phyloP scores from a whole-genome alignment of 2,888 invertebrate species.

The Glyphotaelius pellucidus region DNA sequence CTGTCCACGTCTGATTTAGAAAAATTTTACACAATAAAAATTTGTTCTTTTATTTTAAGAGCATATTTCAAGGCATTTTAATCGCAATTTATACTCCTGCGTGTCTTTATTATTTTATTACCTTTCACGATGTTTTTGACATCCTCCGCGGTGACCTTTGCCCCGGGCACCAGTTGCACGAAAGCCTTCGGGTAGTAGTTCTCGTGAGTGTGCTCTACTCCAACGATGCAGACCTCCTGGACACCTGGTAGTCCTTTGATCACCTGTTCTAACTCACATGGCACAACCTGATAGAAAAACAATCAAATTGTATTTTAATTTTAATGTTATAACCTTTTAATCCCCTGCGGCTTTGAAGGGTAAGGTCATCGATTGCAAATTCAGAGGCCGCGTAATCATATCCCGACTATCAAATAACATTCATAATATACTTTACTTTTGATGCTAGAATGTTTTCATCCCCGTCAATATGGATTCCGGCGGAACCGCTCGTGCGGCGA shows the following conservation, averaged over 20 bases:
- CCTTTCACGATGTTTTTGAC: constrained; percentile 56
- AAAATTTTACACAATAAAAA: too few relatives aligned
- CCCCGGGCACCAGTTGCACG: constrained; percentile 55
- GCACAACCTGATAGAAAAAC: constrained; percentile 50
- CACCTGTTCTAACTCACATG: constrained; percentile 56
- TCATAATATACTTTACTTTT: too few relatives aligned
- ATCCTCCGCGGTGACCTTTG: constrained; percentile 53
- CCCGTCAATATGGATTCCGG: too few relatives aligned
- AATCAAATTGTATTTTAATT: neutral
- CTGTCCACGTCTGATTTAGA: too few relatives aligned
- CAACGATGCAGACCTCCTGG: constrained; percentile 51
- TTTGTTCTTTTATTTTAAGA: too few relatives aligned
- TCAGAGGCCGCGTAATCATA: too few relatives aligned
- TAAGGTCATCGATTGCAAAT: too few relatives aligned
- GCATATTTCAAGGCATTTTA: too few relatives aligned
- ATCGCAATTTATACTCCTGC: neutral
- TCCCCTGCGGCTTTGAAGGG: too few relatives aligned
- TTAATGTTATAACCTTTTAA: neutral
- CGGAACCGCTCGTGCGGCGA: too few relatives aligned
- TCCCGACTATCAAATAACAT: too few relatives aligned
- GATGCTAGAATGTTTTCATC: too few relatives aligned
- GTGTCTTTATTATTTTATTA: neutral
- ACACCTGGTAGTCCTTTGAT: constrained; percentile 55
- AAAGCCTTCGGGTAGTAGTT: constrained; percentile 59
- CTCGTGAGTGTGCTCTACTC: constrained; percentile 42